phyloP scores from a whole-genome alignment of 2,888 invertebrate genomes.

The Zygogramma bicolorata region DNA sequence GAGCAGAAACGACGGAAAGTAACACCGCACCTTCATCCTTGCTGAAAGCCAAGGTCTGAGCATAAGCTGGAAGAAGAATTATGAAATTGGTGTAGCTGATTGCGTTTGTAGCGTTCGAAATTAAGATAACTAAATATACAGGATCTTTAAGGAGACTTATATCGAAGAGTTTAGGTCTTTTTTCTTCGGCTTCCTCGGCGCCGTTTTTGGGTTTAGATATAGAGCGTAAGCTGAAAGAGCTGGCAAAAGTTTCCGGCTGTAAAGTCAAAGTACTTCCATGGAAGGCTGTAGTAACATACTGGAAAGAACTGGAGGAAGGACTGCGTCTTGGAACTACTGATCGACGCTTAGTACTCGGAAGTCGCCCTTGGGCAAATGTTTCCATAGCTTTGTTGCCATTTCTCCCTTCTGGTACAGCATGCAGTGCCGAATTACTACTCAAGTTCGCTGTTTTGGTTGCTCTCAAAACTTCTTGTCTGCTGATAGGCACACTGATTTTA shows the following conservation, averaged over 20 bases:
- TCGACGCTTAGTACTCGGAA: conserved; percentile 50
- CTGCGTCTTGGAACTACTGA: conserved; percentile 72
- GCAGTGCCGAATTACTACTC: conserved; percentile 67
- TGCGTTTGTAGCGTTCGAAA: conserved; percentile 88
- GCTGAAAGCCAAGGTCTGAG: conserved; percentile 77
- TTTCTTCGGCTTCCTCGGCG: conserved; percentile 52
- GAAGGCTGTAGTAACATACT: conserved; percentile 87
- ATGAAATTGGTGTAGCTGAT: conserved; percentile 90
- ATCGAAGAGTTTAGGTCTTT: conserved; percentile 79
- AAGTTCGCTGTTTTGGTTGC: conserved; percentile 58
- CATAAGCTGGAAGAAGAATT: conserved; percentile 84
- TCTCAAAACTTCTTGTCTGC: conserved; percentile 61
- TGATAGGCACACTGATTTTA: conserved; percentile 74
- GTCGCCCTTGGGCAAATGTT: conserved; percentile 55
- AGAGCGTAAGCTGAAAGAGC: conserved; percentile 81
- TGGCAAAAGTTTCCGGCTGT: conserved; percentile 82
- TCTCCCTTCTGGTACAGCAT: conserved; percentile 78
- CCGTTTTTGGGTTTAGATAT: conserved; percentile 69
- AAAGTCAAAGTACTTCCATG: conserved; percentile 87
- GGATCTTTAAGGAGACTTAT: conserved; percentile 80
- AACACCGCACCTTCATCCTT: conserved; percentile 79
- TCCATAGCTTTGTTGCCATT: conserved; percentile 56
- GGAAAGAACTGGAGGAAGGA: conserved; percentile 85
- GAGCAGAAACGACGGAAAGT: conserved; percentile 82
- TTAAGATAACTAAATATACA: conserved; percentile 83